phyloP scores from a whole-genome alignment of 2,113 vertebrate species.

The Nothocercus nigrocapillus region DNA sequence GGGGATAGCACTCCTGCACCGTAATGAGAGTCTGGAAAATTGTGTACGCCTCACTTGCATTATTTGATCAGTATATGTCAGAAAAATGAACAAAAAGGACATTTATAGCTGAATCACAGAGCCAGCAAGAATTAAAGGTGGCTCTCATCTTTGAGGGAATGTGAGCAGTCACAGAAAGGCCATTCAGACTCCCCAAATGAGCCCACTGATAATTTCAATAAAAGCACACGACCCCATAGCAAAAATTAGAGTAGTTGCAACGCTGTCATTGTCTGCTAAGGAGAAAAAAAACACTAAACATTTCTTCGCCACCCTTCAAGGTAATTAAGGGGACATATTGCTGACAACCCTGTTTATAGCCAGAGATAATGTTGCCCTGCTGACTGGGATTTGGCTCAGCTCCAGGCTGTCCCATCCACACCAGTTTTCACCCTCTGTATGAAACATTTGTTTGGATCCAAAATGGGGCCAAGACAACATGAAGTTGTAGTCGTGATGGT shows the following conservation, averaged over 20 bases:
- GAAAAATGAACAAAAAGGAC: neutral
- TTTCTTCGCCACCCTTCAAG: neutral
- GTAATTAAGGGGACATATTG: neutral
- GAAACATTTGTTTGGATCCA: neutral
- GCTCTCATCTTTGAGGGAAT: neutral
- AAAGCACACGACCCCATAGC: neutral
- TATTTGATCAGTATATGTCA: neutral
- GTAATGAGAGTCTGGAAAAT: neutral
- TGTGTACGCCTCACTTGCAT: neutral
- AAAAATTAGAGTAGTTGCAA: neutral
- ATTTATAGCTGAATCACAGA: neutral
- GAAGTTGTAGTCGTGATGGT: neutral
- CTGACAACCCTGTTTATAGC: neutral
- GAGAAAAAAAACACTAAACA: neutral
- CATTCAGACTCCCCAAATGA: neutral
- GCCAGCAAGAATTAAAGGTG: neutral
- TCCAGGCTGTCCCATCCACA: neutral
- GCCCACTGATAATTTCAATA: rapidly evolving
- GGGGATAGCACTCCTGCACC: neutral
- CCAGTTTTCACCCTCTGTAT: neutral
- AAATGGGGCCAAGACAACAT: neutral
- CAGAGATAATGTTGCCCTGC: neutral
- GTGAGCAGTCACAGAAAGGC: neutral
- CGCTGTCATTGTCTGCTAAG: neutral
- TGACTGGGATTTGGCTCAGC: rapidly evolving